Base-by-base conservation (phyloP, 1,140 invertebrate species). In the Akabosia matsudoensis region DNA sequence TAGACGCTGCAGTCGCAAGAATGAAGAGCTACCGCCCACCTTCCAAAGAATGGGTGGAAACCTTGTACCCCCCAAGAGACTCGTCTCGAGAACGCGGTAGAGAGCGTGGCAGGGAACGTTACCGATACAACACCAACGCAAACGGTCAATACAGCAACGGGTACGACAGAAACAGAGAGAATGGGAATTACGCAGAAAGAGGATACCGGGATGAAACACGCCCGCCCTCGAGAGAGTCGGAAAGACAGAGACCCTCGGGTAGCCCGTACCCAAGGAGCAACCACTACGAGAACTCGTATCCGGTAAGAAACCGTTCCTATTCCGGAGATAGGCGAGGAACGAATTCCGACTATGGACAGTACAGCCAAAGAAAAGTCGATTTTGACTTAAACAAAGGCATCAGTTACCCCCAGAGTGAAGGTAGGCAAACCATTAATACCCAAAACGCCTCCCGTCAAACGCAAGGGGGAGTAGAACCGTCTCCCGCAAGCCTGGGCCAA, bases 111-210 rank as follows among this genome's bases (percentile, higher is more conserved):
- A 45, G 37, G 7, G 18, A 45, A 10, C 37, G 45, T 18, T 18
- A 18, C 37, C 37, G 18, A 45, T 10, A 45, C 18, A 45, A 45
- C 37, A 18, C n/a, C n/a, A n/a, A n/a, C n/a, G n/a, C n/a, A n/a
- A n/a, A n/a, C n/a, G n/a, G n/a, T n/a, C n/a, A n/a, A n/a, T n/a
- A n/a, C n/a, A n/a, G n/a, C n/a, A n/a, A n/a, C n/a, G n/a, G n/a
- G n/a, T n/a, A n/a, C n/a, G n/a, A n/a, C n/a, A n/a, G n/a, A n/a
- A n/a, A n/a, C n/a, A n/a, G n/a, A n/a, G n/a, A n/a, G n/a, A n/a
- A n/a, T n/a, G n/a, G 24, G 74, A 75, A 56, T 18, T 75, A 22
- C 61, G 70, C 1, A 30, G 24, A 1, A 16, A 64, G n/a, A n/a
- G n/a, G n/a, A n/a, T n/a, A n/a, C n/a, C n/a, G n/a, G n/a, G n/a